These are phyloP conservation scores for Eurypyga helias DNA, from an alignment of 2,113 vertebrate genomes.

Conservation along the genomic window DNA sequence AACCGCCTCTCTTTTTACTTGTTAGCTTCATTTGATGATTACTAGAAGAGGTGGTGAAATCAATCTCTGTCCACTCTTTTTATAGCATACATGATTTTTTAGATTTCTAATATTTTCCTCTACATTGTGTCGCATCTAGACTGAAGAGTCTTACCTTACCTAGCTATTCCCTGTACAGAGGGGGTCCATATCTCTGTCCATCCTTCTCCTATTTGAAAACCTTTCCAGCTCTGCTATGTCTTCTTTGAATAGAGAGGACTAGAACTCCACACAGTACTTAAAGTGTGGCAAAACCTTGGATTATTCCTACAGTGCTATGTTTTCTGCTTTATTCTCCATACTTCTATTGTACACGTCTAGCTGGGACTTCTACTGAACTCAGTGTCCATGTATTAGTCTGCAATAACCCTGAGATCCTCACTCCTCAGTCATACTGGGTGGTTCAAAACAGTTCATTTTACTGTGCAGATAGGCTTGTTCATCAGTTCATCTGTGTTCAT, in stretches of 20 bases:
- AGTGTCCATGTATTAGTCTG: neutral
- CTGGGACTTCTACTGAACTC: rapidly evolving
- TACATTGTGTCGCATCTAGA: neutral
- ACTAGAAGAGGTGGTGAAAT: neutral
- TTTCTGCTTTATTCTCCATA: neutral
- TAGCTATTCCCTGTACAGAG: neutral
- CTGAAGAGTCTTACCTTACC: neutral
- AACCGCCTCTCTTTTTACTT: neutral
- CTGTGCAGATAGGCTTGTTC: rapidly evolving
- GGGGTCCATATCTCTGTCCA: neutral
- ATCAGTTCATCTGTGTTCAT: neutral
- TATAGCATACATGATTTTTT: neutral
- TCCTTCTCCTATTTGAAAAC: neutral
- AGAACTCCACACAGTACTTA: neutral
- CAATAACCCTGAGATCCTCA: neutral
- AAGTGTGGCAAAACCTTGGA: neutral
- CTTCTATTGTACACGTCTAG: neutral
- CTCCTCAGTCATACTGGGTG: neutral
- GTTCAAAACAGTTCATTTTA: neutral
- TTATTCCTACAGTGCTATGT: neutral
- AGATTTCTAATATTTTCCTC: neutral
- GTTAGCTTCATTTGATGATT: neutral
- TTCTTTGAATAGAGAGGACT: neutral
- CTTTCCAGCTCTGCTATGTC: neutral
- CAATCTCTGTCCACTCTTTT: neutral